A percentile compares a stretch with the other conserved stretches of the same genome.
Conservation (phyloP, 2,113 vertebrate species). For the Marcusenius ussheri region DNA sequence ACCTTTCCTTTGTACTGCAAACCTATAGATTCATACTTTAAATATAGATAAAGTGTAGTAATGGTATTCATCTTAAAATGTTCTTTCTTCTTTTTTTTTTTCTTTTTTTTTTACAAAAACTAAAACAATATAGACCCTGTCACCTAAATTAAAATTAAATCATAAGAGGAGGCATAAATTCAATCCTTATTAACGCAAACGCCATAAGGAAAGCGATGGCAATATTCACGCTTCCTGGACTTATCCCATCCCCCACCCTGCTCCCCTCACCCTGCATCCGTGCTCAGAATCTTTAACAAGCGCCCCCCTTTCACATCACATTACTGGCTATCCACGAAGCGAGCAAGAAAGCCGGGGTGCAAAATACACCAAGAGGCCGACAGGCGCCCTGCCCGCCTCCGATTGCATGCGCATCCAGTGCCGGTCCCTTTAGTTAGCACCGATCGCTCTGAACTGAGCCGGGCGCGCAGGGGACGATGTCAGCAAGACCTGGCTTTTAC, state of each 20-base stretch:
- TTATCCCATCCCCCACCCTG: neutral
- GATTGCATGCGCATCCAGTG: neutral
- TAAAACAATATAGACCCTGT: neutral
- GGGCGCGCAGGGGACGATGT: conserved; percentile 38
- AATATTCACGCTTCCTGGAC: neutral
- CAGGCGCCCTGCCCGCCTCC: neutral
- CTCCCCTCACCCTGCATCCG: neutral
- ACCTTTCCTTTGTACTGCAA: neutral
- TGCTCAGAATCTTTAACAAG: conserved; percentile 15
- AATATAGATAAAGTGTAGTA: neutral
- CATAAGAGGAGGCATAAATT: neutral
- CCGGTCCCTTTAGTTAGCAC: neutral
- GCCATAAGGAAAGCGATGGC: neutral
- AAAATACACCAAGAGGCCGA: conserved; percentile 8
- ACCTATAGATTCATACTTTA: neutral
- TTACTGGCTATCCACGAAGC: neutral
- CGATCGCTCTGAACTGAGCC: neutral
- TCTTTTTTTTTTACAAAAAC: neutral
- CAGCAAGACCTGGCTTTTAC: conserved; percentile 79
- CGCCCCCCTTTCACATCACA: neutral
- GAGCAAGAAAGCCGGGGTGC: neutral
- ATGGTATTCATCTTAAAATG: neutral
- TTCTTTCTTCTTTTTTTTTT: neutral
- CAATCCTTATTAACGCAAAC: neutral
- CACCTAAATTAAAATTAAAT: neutral